Percentiles rank a stretch among this genome's conserved stretches.
Conservation (phyloP, 2,888 invertebrate species). For the Eupithecia abbreviata region DNA sequence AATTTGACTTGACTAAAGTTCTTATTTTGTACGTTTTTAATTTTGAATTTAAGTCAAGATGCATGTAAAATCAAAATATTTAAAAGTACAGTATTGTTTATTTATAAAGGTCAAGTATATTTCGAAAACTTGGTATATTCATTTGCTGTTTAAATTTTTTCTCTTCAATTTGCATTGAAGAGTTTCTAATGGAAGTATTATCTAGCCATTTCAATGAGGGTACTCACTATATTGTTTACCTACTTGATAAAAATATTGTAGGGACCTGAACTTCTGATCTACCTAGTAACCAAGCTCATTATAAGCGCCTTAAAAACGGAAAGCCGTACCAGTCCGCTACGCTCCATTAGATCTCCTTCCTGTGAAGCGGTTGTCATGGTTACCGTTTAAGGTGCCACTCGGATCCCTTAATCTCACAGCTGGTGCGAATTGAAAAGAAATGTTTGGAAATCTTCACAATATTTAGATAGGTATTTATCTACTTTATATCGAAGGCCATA, state of each 20-base stretch:
- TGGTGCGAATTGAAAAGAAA: slow-evolving; percentile 20
- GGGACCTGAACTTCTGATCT: not conserved
- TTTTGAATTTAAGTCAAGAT: no score
- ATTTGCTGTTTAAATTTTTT: not conserved
- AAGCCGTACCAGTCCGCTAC: slow-evolving; percentile 16
- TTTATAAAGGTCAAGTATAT: not conserved
- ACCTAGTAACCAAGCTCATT: not conserved
- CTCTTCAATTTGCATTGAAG: not conserved
- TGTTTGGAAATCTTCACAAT: slow-evolving; percentile 21
- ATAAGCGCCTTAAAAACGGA: slow-evolving; percentile 1
- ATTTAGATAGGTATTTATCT: slow-evolving; percentile 9
- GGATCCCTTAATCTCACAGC: slow-evolving; percentile 15
- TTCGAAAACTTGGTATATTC: not conserved
- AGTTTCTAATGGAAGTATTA: not conserved
- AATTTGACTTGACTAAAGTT: no score
- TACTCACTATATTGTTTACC: not conserved
- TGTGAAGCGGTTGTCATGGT: slow-evolving; percentile 46
- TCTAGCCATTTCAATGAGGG: not conserved
- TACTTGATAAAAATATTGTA: not conserved
- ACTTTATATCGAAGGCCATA: not conserved
- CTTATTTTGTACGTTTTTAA: no score
- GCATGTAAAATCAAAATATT: no score
- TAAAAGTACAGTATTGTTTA: not conserved
- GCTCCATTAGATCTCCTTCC: slow-evolving; percentile 40
- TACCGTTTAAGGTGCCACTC: slow-evolving; percentile 42